Evolutionary conservation across 2,113 vertebrate genomes (phyloP).

Genomic region (Siniperca chuatsi): DNA sequence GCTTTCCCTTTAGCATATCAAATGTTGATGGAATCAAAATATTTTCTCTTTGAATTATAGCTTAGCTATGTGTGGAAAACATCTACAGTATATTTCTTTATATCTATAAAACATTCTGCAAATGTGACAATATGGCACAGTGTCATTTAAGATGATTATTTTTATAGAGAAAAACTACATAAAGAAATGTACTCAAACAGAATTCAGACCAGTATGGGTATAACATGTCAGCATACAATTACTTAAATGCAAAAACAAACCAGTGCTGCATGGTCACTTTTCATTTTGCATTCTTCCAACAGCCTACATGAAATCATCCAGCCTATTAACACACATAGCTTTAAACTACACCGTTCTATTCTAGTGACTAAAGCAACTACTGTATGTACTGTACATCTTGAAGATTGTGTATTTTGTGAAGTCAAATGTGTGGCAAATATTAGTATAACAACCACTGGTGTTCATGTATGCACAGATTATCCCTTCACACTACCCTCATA

Average conservation of each 20-base stretch:
- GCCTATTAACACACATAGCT: not conserved
- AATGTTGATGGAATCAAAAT: constrained; percentile 9
- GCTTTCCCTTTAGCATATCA: not conserved
- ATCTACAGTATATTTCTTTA: not conserved
- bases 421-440: constrained; percentile 18
- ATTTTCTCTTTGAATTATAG: constrained; percentile 13
- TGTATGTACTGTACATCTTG: not conserved
- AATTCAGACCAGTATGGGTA: not conserved
- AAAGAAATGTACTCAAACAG: not conserved
- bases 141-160: not conserved
- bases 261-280: not conserved
- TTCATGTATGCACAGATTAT: constrained; percentile 31
- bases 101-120: not conserved
- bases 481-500: constrained; percentile 35
- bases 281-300: not conserved
- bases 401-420: not conserved
- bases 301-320: not conserved
- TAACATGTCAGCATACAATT: not conserved
- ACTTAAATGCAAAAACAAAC: constrained; percentile 2
- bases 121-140: not conserved
- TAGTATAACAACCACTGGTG: constrained; percentile 15
- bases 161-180: not conserved
- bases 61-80: not conserved
- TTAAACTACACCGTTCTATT: not conserved
- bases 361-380: not conserved